A percentile compares a stretch with the other conserved stretches of the same genome.
Conservation (phyloP, 2,113 vertebrate species). For the Capreolus pygargus region DNA sequence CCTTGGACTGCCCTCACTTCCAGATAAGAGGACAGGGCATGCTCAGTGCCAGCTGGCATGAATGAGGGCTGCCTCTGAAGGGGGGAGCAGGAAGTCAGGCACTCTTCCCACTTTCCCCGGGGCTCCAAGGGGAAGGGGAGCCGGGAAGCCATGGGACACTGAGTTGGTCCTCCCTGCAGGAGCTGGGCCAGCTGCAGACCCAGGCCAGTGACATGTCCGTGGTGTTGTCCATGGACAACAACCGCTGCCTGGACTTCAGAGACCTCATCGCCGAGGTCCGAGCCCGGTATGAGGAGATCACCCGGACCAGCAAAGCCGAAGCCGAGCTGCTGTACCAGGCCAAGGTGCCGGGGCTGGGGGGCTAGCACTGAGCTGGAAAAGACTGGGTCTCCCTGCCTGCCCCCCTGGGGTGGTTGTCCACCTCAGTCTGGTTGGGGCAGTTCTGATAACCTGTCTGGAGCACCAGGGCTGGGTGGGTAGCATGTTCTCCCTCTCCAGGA, state of each 20-base stretch:
- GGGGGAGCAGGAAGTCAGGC: not conserved
- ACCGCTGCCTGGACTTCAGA: conserved; percentile 86
- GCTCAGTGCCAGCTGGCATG: accelerated
- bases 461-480: not conserved
- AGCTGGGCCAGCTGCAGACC: conserved; percentile 86
- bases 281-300: conserved; percentile 88
- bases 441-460: not conserved
- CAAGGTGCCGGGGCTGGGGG: conserved; percentile 55
- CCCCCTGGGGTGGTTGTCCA: not conserved
- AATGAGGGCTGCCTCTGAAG: not conserved
- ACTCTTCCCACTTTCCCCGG: not conserved
- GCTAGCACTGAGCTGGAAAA: not conserved
- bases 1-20: not conserved
- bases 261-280: conserved; percentile 89
- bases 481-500: not conserved
- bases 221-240: conserved; percentile 94
- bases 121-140: not conserved
- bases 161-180: conserved; percentile 74
- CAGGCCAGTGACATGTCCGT: conserved; percentile 88
- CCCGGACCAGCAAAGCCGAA: conserved; percentile 86
- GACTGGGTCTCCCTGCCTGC: not conserved
- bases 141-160: not conserved
- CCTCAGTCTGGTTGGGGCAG: not conserved
- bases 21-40: not conserved
- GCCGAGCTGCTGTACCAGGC: conserved; percentile 90